Evolutionary conservation across 1,140 invertebrate genomes (phyloP), one percentile per base, ranked within the genome.

Genomic region (Hylaeus volcanicus): DNA sequence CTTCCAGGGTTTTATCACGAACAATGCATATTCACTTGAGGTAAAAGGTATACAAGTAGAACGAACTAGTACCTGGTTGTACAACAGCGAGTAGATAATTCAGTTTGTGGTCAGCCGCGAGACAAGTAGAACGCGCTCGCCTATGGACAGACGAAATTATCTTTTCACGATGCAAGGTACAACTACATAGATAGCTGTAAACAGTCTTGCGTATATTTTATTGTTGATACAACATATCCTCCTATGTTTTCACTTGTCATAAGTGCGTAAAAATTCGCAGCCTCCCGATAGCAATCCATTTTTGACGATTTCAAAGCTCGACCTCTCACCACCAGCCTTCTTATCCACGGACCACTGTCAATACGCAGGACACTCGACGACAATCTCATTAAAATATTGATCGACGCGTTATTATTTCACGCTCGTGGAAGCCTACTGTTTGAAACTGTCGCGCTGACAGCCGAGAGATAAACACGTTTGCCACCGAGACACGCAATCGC

Each of bases 401-500:
- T 61, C 5, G n/a, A 73, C 58, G 14, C n/a, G 56, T n/a, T 55
- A 26, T 45, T 55, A 26, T 56, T 6, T 26, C 1, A 0, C 39
- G 3, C 9, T 26, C 4, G 0, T 5, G 1, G 0, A 39, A 41
- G 41, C 8, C 41, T 3, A 37, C 6, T 0, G 41, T 63, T 39
- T 4, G 26, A 60, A 66, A 15, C 6, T 43, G 9, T 11, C 14
- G n/a, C 56, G 5, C 43, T 51, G 65, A 51, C 45, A 12, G n/a
- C n/a, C 6, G 14, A 15, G 15, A 26, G 15, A 68, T 70, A 51
- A 77, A 61, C 41, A 69, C n/a, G 43, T 3, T 14, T 11, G 26
- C 65, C 75, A 60, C 61, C 75, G 43, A n/a, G 15, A n/a, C 37
- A 53, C 45, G 39, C 9, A 61, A 70, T 66, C 56, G 39, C 12